Base-by-base conservation (phyloP, 2,797 vertebrate genomes). In the Acrossocheilus fasciatus region DNA sequence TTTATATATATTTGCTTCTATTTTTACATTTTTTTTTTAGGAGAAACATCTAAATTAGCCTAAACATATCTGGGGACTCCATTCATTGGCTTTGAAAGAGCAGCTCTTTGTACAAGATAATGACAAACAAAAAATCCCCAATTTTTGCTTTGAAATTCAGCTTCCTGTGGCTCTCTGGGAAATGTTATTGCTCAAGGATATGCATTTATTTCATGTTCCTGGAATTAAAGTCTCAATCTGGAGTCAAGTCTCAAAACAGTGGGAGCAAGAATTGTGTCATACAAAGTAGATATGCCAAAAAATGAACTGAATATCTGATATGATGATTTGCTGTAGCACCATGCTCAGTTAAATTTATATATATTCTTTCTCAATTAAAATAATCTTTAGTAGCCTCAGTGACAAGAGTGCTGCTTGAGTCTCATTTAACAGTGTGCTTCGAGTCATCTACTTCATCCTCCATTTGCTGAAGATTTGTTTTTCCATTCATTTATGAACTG, bases 381-480 rank as follows among this genome's bases (percentile, higher is more conserved):
- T 68, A 7, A 23, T 68, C 18, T 50, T 26, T 34, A 47, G 4
- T 34, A 11, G n/a, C 26, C n/a, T 20, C 59, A 66, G 17, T 52
- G 23, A n/a, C 26, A 69, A 9, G 14, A 70, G 34, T 11, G 2
- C 47, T 54, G 81, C 39, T 82, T 34, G 47, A 43, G 50, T 82
- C 36, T 59, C 36, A 57, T 14, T 83, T 15, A 73, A 34, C 69
- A 23, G 17, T 23, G 77, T 64, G 52, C 4, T 83, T 72, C 17
- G 2, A 74, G 54, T 83, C 39, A 59, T n/a, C 69, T 26, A 47
- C 52, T 76, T 39, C 54, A 17, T 76, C 30, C 7, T 75, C 15
- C 36, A 59, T 73, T 73, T 73, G 6, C 81, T 36, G 43, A 81
- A 69, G 78, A 68, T 18, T 3, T 82, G 47, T 72, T 82, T 81